Evolutionary conservation across 2,888 invertebrate species (phyloP), one percentile per base, ranked within the genome.

Genomic region (Apotomis betuletana): DNA sequence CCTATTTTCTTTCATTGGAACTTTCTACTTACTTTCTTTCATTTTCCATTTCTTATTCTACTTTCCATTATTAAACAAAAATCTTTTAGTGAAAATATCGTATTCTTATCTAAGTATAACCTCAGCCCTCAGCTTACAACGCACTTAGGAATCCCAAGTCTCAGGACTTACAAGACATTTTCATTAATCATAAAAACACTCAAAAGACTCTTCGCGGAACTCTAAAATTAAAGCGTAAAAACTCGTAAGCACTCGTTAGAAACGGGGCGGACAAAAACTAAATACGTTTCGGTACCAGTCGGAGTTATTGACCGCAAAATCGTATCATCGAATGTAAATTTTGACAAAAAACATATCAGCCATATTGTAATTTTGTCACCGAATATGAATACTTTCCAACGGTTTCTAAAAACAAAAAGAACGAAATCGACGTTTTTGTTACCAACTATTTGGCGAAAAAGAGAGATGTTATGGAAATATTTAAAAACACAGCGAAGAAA

Each of bases 291-390:
- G 70, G 70, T 67, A 62, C 36, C 52, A 57, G 38, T 59, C 15
- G 67, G 63, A 74, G 74, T 70, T 69, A 62, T 54, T 67, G 74
- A 70, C 74, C 74, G 74, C 70, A 46, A 70, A 70, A 67, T 72
- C 57, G 63, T 46, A 57, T 68, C 68, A 72, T 68, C 70, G 61
- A 54, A 61, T 69, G 65, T 73, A 73, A 61, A 65, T 51, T 62
- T 61, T 36, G 38, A 61, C 61, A 71, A 71, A 71, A 69, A 46
- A 27, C 8, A 15, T 59, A 59, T 52, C 12, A 55, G 54, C 51
- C 62, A 46, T 27, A 49, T 59, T 70, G 44, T 69, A 57, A 65
- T 51, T 67, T 12, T 61, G 41, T 44, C 55, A 44, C 54, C 59
- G 54, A 51, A 61, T 62, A 57, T 67, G 51, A 41, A 41, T 5